phyloP scores from a whole-genome alignment of 2,797 vertebrate species.

The Nannoperca australis region DNA sequence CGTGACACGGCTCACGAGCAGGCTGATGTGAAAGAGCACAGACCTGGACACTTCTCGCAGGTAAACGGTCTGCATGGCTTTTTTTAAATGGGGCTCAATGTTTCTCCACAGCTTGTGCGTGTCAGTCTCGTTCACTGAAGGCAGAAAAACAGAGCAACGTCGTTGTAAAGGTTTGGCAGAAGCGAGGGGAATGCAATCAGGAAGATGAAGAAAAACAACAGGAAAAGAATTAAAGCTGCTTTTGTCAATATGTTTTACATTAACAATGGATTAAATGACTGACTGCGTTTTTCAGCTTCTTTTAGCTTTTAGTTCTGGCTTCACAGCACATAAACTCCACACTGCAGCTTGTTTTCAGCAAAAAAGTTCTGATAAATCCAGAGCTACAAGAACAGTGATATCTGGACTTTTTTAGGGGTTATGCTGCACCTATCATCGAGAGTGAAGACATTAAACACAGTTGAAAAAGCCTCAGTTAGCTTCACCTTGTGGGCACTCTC shows the following conservation, averaged over 20 bases:
- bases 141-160: slow-evolving; percentile 2
- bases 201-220: not conserved
- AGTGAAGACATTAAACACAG: not conserved
- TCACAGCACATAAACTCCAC: not conserved
- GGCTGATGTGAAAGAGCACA: slow-evolving; percentile 25
- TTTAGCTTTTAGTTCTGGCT: not conserved
- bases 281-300: not conserved
- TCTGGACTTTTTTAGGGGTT: not conserved
- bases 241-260: slow-evolving; percentile 14
- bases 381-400: too few relatives aligned
- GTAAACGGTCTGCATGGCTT: slow-evolving; percentile 98
- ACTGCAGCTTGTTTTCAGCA: not conserved
- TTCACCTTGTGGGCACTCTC: too few relatives aligned
- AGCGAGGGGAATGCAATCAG: not conserved
- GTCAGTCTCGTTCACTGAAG: slow-evolving; percentile 91
- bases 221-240: not conserved
- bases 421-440: not conserved
- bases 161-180: not conserved
- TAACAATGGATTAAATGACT: not conserved
- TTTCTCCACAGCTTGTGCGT: slow-evolving; percentile 96
- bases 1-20: not conserved
- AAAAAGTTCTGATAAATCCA: not conserved
- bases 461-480: too few relatives aligned
- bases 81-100: slow-evolving; percentile 98
- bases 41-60: slow-evolving; percentile 97